These are phyloP conservation scores for Didymodactylos carnosus DNA, from an alignment of 2,888 invertebrate genomes.

Conservation along the genomic window DNA sequence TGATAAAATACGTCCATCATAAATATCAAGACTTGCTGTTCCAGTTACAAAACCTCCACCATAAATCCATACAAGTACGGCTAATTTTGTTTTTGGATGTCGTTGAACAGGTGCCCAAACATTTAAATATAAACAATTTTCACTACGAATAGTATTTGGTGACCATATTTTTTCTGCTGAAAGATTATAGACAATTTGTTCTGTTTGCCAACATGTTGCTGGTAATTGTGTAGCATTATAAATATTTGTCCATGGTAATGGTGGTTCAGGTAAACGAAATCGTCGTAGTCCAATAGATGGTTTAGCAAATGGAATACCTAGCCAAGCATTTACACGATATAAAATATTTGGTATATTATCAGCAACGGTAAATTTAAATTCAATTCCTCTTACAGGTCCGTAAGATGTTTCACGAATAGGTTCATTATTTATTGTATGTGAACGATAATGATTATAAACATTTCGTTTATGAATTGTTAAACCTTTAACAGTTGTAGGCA, in stretches of 20 bases:
- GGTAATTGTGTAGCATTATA: conserved; percentile 60
- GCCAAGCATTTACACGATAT: conserved; percentile 22
- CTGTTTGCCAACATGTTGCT: conserved; percentile 61
- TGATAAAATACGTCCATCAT: conserved; percentile 6
- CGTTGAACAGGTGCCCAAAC: conserved; percentile 52
- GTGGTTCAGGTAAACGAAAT: conserved; percentile 26
- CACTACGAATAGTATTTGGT: conserved; percentile 67
- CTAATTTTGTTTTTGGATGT: background rate
- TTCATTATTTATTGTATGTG: background rate
- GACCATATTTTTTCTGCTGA: conserved; percentile 87
- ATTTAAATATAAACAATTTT: conserved; percentile 84
- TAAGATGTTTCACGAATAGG: background rate
- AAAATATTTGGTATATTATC: background rate
- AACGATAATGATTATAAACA: no score
- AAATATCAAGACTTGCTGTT: conserved; percentile 40
- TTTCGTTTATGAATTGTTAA: no score
- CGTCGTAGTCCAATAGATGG: conserved; percentile 44
- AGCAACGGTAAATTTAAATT: background rate
- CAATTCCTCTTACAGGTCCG: background rate
- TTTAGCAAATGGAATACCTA: conserved; percentile 32
- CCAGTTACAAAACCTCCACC: conserved; percentile 55
- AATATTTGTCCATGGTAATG: conserved; percentile 14
- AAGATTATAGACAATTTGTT: conserved; percentile 2
- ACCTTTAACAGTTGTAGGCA: no score
- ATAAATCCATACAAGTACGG: conserved; percentile 58